These are phyloP conservation scores for Barypeithes pellucidus DNA, from an alignment of 2,888 invertebrate genomes.

Conservation along the genomic window DNA sequence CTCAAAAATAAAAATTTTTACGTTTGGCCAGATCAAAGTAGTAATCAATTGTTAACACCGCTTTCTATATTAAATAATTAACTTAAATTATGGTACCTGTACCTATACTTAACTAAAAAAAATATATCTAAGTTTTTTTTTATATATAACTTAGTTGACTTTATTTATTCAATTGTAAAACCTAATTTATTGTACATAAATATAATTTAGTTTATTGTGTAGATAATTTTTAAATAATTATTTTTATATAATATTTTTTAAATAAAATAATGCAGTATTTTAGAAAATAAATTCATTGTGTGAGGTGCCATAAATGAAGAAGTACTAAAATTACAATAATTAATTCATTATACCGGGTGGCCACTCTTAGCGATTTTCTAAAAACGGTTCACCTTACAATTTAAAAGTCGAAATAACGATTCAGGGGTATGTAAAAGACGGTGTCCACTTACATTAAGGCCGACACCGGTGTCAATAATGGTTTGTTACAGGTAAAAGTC, in stretches of 20 bases:
- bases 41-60: neutral
- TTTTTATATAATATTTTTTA: slow-evolving; percentile 59
- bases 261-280: slow-evolving; percentile 52
- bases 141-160: slow-evolving; percentile 21
- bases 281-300: slow-evolving; percentile 43
- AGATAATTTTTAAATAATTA: slow-evolving; percentile 54
- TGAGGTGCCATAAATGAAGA: slow-evolving; percentile 42
- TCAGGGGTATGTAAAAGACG: no score
- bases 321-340: slow-evolving; percentile 3
- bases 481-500: no score
- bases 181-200: slow-evolving; percentile 50
- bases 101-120: slow-evolving; percentile 21
- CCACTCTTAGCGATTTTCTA: no score
- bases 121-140: slow-evolving; percentile 16
- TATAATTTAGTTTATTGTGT: slow-evolving; percentile 42
- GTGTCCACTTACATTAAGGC: no score
- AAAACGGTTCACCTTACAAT: no score
- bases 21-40: neutral
- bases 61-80: neutral
- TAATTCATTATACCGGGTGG: no score
- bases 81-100: slow-evolving; percentile 11
- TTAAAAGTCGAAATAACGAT: no score
- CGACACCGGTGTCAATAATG: no score
- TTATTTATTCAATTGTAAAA: slow-evolving; percentile 40
- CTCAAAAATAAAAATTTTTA: neutral